A percentile compares a stretch with the other conserved stretches of the same genome.
These are phyloP conservation scores for Cecidostiba fungosa DNA, from an alignment of 2,888 invertebrate genomes.

Conservation along the genomic window DNA sequence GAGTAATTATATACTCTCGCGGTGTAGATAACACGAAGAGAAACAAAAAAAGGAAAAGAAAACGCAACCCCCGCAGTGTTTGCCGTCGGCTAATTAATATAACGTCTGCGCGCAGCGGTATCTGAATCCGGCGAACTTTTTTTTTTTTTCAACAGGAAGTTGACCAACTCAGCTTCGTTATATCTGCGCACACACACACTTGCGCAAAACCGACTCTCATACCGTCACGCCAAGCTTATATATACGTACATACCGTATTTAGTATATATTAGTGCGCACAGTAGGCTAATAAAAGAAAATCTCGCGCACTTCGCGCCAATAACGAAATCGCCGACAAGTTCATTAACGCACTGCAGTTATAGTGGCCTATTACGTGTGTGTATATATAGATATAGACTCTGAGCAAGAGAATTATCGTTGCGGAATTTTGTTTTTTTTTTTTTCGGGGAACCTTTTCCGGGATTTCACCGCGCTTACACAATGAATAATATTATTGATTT, in stretches of 20 bases:
- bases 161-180: conserved; percentile 41
- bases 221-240: conserved; percentile 1
- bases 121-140: not conserved
- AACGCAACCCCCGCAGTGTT: not conserved
- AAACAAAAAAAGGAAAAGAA: not conserved
- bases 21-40: not conserved
- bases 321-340: conserved; percentile 52
- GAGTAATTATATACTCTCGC: too few relatives aligned
- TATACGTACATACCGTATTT: conserved; percentile 15
- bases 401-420: not conserved
- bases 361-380: conserved; percentile 18
- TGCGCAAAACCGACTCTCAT: conserved; percentile 9
- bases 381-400: not conserved
- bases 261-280: too few relatives aligned
- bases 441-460: conserved; percentile 43
- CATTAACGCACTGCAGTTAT: conserved; percentile 46
- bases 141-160: conserved; percentile 43
- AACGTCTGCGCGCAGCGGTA: not conserved
- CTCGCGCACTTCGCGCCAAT: not conserved
- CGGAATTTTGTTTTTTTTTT: conserved; percentile 24
- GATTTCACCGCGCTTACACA: conserved; percentile 42
- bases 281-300: conserved; percentile 1
- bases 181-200: not conserved
- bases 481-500: conserved; percentile 55
- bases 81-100: conserved; percentile 19